These are phyloP conservation scores for Nipponacmea schrenckii DNA, from an alignment of 2,888 invertebrate species.

Conservation along the genomic window DNA sequence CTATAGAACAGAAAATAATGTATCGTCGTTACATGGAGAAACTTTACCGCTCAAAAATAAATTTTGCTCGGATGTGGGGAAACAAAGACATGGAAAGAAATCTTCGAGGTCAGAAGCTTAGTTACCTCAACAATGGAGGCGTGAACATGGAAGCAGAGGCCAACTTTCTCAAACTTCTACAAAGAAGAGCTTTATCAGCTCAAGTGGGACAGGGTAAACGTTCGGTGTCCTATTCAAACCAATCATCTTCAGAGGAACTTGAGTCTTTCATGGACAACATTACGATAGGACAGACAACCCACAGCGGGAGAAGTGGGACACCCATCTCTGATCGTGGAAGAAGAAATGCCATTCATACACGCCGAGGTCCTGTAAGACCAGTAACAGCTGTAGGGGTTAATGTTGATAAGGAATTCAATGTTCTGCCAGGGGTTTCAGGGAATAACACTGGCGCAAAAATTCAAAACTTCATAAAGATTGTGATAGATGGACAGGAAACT, in stretches of 20 bases:
- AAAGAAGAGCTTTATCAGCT: neutral
- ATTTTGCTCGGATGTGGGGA: neutral
- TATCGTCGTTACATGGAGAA: neutral
- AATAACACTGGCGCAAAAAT: conserved; percentile 3
- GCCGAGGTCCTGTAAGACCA: conserved; percentile 11
- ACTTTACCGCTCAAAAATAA: neutral
- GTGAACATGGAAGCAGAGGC: neutral
- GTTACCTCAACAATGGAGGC: neutral
- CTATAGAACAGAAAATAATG: neutral
- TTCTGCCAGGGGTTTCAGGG: conserved; percentile 5
- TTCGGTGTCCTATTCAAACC: neutral
- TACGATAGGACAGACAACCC: neutral
- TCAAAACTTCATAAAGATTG: neutral
- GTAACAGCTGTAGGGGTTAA: conserved; percentile 13
- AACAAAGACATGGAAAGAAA: neutral
- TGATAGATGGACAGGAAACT: too few species aligned
- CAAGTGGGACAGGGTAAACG: neutral
- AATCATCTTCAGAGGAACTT: neutral
- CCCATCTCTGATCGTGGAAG: too few species aligned
- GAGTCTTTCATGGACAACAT: neutral
- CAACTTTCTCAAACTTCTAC: neutral
- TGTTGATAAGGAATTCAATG: conserved; percentile 3
- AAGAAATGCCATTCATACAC: too few species aligned
- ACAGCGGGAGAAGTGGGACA: too few species aligned
- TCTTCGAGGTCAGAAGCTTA: neutral